Evolutionary conservation across 2,113 vertebrate species (phyloP).

Genomic region (Camelus dromedarius): DNA sequence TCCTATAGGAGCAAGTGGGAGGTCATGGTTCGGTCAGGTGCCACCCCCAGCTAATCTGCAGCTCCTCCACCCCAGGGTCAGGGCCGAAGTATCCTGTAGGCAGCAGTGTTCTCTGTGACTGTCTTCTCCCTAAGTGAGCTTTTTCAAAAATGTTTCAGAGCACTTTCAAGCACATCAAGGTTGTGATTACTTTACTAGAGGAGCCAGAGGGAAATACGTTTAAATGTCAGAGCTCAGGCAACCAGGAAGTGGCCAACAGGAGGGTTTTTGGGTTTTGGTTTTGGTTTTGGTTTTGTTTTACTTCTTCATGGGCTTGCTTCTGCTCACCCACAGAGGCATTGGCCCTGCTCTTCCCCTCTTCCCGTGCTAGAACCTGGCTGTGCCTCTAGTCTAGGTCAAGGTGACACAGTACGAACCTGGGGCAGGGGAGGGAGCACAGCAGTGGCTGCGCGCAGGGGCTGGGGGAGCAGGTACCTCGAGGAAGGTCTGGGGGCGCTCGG

Average conservation of each 20-base stretch:
- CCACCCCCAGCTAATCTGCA: neutral
- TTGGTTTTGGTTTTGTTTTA: neutral
- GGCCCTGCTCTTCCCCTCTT: neutral
- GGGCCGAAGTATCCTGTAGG: neutral
- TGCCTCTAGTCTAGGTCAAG: neutral
- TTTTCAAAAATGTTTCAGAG: neutral
- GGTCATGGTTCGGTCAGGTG: neutral
- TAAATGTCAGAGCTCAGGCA: neutral
- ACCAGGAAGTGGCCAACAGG: neutral
- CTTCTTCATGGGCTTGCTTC: neutral
- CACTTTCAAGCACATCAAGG: neutral
- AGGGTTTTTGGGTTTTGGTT: neutral
- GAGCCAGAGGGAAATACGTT: neutral
- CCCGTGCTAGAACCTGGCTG: neutral
- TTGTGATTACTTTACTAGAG: neutral
- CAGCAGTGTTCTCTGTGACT: neutral
- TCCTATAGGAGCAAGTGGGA: neutral
- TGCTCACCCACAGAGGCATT: too few species aligned
- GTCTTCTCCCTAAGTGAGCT: neutral
- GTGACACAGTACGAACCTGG: neutral
- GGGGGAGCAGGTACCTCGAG: neutral
- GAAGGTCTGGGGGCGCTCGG: neutral
- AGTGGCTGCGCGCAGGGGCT: rapidly evolving
- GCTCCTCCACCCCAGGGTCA: neutral
- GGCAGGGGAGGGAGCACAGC: neutral